Evolutionary conservation across 2,113 vertebrate genomes (phyloP), one percentile per base, ranked within the genome.

Genomic region (Osmerus mordax): DNA sequence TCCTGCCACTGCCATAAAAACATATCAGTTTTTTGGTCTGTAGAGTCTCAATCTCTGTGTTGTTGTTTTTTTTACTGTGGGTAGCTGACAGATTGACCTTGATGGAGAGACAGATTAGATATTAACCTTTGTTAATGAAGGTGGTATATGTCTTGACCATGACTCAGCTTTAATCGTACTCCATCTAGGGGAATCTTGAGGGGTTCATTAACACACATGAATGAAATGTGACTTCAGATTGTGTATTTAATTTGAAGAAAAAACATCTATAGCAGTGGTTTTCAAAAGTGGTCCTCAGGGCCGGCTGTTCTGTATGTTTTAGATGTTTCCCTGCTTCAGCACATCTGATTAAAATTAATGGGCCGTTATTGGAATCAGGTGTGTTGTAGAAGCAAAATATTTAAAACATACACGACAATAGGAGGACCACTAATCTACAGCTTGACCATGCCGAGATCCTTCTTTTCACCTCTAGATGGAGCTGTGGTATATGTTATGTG

Each of bases 391-490:
- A 7, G 18, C 7, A 58, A 19, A 58, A 59, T 19, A 16, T 70
- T 69, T 5, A 36, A 36, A 36, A 36, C 7, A 36, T 6, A 36
- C 32, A 6, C 5, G 32, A 36, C 5, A 36, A 1, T 36, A 6
- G 32, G 32, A 36, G 32, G 32, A 36, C 32, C 4, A 4, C 32
- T 36, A 7, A 36, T 36, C 32, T 36, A 36, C 32, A 36, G 32
- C 29, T 14, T 75, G 8, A 18, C 23, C 5, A 52, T 54, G 59
- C 4, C 15, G 69, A 2, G 23, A n/a, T 18, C 18, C 52, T 21
- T 47, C 15, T 56, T 70, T 77, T 5, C 23, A 72, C 76, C 89
- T 78, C 68, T 74, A 92, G 91, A 78, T 77, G 87, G 87, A 25
- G 81, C 71, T 71, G 68, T 4, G 23, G 70, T 11, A 36, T 18